phyloP scores from a whole-genome alignment of 2,888 invertebrate genomes.

The Cloeon dipterum region DNA sequence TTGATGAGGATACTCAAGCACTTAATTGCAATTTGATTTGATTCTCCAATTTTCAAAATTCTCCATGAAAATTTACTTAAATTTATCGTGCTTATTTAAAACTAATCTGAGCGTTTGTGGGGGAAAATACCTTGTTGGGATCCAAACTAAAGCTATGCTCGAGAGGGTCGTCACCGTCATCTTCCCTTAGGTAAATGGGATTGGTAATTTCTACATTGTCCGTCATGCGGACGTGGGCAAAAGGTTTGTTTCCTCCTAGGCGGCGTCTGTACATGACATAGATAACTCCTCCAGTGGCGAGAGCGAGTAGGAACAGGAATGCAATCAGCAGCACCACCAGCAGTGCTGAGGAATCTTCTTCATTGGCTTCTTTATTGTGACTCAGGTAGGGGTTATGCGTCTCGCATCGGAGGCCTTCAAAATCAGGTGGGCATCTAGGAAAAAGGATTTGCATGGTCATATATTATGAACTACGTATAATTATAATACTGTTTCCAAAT shows the following conservation, averaged over 20 bases:
- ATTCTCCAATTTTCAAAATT: no score
- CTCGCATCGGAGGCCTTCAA: slow-evolving; percentile 16
- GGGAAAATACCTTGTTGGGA: slow-evolving; percentile 30
- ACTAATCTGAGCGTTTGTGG: no score
- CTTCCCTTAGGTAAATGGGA: slow-evolving; percentile 61
- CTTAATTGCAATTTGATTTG: no score
- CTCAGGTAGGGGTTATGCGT: slow-evolving; percentile 6
- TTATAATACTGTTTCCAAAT: no score
- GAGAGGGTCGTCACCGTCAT: slow-evolving; percentile 32
- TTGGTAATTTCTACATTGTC: slow-evolving; percentile 71
- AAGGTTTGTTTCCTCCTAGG: slow-evolving; percentile 25
- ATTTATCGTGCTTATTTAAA: no score
- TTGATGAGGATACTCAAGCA: slow-evolving; percentile 1
- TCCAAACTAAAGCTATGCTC: slow-evolving; percentile 26
- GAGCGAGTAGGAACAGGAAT: slow-evolving; percentile 11
- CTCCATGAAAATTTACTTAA: no score
- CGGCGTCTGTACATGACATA: slow-evolving; percentile 10
- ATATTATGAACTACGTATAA: no score
- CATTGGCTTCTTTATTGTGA: neutral
- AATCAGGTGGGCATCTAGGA: slow-evolving; percentile 18
- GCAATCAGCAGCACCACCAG: slow-evolving; percentile 3
- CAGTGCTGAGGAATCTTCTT: neutral
- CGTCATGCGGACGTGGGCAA: slow-evolving; percentile 55
- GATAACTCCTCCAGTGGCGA: slow-evolving; percentile 10
- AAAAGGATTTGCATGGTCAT: no score